phyloP scores from a whole-genome alignment of 2,888 invertebrate species.

The Loripinus fragilis region DNA sequence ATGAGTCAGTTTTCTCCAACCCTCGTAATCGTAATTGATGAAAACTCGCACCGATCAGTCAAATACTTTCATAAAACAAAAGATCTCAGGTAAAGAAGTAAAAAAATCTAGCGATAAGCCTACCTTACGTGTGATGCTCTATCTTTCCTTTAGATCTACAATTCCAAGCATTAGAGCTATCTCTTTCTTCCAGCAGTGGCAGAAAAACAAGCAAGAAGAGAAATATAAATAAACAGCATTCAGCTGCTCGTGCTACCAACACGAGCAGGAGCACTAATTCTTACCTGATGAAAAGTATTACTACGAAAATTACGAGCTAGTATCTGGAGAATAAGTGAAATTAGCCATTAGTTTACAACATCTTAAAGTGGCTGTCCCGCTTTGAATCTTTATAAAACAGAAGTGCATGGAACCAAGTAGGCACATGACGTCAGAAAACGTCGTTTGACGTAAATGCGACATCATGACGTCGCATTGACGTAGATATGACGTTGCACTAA shows the following conservation, averaged over 20 bases:
- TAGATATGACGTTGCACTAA: background rate
- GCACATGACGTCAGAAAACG: background rate
- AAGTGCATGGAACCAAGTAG: too few relatives aligned
- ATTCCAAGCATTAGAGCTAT: background rate
- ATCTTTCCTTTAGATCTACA: background rate
- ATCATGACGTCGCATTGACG: background rate
- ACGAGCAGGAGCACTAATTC: background rate
- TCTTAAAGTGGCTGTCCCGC: background rate
- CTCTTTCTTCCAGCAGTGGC: background rate
- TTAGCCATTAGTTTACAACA: background rate
- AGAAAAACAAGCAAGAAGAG: conserved; percentile 6
- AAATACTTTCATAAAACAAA: too few relatives aligned
- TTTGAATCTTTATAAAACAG: background rate
- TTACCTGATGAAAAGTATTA: conserved; percentile 15
- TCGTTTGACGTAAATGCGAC: background rate
- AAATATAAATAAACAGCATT: conserved; percentile 7
- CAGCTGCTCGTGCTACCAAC: background rate
- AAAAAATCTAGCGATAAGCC: too few relatives aligned
- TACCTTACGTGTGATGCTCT: background rate
- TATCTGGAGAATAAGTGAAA: background rate
- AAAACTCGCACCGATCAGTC: too few relatives aligned
- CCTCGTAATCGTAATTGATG: too few relatives aligned
- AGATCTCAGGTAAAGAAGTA: too few relatives aligned
- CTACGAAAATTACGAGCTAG: conserved; percentile 14
- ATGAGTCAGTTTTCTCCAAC: too few relatives aligned